These are phyloP conservation scores for Leptoclinus maculatus DNA, from an alignment of 2,797 vertebrate species.

Conservation along the genomic window DNA sequence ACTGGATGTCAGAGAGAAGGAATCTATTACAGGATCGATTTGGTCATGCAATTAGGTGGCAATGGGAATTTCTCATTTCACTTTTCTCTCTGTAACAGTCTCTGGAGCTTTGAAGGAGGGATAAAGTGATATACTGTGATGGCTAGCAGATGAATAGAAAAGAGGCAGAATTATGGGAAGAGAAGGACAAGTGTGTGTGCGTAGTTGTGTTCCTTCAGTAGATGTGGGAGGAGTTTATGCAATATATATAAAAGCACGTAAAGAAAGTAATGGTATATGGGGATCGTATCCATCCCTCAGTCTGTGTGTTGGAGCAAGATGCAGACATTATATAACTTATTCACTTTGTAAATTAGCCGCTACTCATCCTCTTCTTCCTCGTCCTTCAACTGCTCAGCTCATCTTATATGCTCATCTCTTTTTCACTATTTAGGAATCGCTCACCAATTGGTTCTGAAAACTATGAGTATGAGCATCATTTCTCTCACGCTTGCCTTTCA, in stretches of 20 bases:
- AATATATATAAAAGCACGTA: constrained; percentile 21
- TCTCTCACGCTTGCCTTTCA: constrained; percentile 14
- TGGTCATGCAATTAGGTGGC: constrained; percentile 70
- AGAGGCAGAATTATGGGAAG: constrained; percentile 52
- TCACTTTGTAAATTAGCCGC: constrained; percentile 28
- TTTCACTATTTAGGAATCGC: constrained; percentile 4
- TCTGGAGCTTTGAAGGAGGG: constrained; percentile 65
- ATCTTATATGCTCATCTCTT: constrained; percentile 6
- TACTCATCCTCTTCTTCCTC: constrained; percentile 15
- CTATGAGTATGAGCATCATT: background rate
- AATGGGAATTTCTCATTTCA: constrained; percentile 76
- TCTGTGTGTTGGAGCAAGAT: background rate
- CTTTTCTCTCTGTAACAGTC: constrained; percentile 68
- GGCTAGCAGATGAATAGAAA: constrained; percentile 58
- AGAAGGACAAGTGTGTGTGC: constrained; percentile 3
- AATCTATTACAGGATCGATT: constrained; percentile 81
- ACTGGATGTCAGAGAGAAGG: constrained; percentile 71
- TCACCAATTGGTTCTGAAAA: constrained; percentile 45
- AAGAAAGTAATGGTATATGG: background rate
- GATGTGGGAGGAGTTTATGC: constrained; percentile 34
- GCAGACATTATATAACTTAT: background rate
- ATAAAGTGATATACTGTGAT: constrained; percentile 70
- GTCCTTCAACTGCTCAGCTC: background rate
- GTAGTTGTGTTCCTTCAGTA: constrained; percentile 36
- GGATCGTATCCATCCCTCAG: constrained; percentile 8